A percentile compares a stretch with the other conserved stretches of the same genome.
These are phyloP conservation scores for Willowsia nigromaculata DNA, from an alignment of 2,888 invertebrate species.

Conservation along the genomic window DNA sequence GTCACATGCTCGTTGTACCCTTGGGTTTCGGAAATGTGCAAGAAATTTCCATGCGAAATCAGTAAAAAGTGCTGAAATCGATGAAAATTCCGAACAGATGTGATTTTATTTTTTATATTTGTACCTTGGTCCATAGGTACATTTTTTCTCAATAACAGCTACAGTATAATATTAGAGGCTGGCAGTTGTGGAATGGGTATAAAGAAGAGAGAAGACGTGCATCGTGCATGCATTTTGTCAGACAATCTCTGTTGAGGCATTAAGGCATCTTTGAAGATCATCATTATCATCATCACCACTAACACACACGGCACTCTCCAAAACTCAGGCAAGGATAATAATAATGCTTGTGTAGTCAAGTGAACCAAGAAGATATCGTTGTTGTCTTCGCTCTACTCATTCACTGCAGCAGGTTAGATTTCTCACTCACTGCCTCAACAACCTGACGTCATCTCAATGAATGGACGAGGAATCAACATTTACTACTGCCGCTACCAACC, in stretches of 20 bases:
- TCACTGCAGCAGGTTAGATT: slow-evolving; percentile 36
- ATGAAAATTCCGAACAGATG: slow-evolving; percentile 78
- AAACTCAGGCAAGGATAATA: background rate
- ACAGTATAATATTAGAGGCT: slow-evolving; percentile 23
- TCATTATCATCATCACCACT: background rate
- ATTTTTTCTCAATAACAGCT: slow-evolving; percentile 38
- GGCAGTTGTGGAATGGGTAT: background rate
- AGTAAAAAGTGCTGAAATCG: slow-evolving; percentile 58
- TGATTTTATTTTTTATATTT: slow-evolving; percentile 59
- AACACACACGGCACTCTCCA: background rate
- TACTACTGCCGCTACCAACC: background rate
- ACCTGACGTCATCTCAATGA: slow-evolving; percentile 67
- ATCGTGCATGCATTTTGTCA: slow-evolving; percentile 14
- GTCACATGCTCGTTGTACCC: background rate
- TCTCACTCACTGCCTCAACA: background rate
- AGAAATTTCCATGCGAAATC: slow-evolving; percentile 30
- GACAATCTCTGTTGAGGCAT: slow-evolving; percentile 32
- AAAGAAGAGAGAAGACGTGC: background rate
- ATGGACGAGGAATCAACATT: background rate
- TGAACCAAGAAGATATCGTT: background rate
- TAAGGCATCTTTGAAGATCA: slow-evolving; percentile 40
- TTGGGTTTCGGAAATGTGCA: slow-evolving; percentile 13
- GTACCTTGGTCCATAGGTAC: slow-evolving; percentile 39
- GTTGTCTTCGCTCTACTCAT: slow-evolving; percentile 36
- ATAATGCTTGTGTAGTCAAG: background rate